These are phyloP conservation scores for Macrobrachium rosenbergii DNA, from an alignment of 1,140 invertebrate species.

Conservation along the genomic window DNA sequence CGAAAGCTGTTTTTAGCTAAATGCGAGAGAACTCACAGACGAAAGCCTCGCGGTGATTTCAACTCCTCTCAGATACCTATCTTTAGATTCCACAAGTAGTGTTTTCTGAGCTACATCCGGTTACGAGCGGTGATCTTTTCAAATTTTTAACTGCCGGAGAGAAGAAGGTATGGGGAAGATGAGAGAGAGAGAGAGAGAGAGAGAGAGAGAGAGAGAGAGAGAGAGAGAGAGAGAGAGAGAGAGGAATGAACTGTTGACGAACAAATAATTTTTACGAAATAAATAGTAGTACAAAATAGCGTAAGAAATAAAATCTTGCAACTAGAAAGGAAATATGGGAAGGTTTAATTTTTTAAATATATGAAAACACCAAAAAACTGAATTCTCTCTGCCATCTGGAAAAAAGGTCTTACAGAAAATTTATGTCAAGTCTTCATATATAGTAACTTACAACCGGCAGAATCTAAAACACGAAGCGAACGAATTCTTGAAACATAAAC, in stretches of 20 bases:
- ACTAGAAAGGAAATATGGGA: neutral
- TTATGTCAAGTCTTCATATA: too few species aligned
- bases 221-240: constrained; percentile 18
- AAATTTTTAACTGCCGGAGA: neutral
- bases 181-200: neutral
- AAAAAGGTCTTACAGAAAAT: too few species aligned
- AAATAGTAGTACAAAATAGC: neutral
- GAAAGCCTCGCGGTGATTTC: too few species aligned
- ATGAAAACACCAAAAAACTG: neutral
- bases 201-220: constrained; percentile 22
- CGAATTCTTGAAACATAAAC: too few species aligned
- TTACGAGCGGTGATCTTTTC: neutral
- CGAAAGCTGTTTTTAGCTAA: too few species aligned
- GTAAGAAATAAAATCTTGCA: neutral
- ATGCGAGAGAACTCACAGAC: too few species aligned
- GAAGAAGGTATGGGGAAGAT: neutral
- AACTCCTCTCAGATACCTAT: too few species aligned
- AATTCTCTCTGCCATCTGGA: neutral
- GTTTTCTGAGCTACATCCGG: neutral
- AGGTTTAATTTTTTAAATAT: too few species aligned
- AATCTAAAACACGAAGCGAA: too few species aligned
- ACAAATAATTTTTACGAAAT: too few species aligned
- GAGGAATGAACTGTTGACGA: neutral
- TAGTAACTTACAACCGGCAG: too few species aligned
- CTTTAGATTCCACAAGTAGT: too few species aligned